Base-by-base conservation (phyloP, 2,113 vertebrate species). In the Lamprotornis superbus region DNA sequence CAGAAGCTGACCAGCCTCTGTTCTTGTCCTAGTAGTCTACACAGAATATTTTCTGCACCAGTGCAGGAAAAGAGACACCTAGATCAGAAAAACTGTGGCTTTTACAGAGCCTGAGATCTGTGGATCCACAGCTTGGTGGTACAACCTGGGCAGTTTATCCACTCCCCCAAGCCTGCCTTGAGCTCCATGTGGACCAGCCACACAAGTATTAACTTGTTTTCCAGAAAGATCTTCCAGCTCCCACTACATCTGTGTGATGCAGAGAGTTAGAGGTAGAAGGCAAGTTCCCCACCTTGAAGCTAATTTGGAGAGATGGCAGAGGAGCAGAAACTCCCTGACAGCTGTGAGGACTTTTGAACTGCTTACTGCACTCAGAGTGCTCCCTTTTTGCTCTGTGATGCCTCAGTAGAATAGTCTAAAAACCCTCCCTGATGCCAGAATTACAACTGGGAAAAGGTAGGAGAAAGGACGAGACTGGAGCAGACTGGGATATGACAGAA, bases 331-430 rank as follows among this genome's bases (percentile, higher is more conserved):
- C 15, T 5, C 12, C 35, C 10, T 59, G 30, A 44, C 24, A 44
- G 53, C 53, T 46, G 15, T 6, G 15, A 1, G 12, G 40, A 25
- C 22, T 69, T 67, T 39, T 0, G 0, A 87, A 20, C 46, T 75
- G 47, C 27, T 44, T 73, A n/a, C 22, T 76, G 23, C 40, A 18
- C 46, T 60, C 31, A 71, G 44, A 4, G n/a, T 49, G 44, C 39
- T 92, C 44, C 31, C 12, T 14, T 80, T 83, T 33, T 2, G 0
- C 37, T 21, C 52, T 28, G 3, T 11, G 21, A 10, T 53, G 17
- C 28, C 18, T 3, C 49, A 12, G 12, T 8, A 52, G 30, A 37
- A 55, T 0, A 63, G 18, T 30, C 16, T 0, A 49, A 61, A 79
- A 71, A 31, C 4, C 1, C 31, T 77, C 12, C 28, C 25, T 68